Evolutionary conservation across 2,888 invertebrate genomes (phyloP).

Genomic region (Hedychridium roseum): DNA sequence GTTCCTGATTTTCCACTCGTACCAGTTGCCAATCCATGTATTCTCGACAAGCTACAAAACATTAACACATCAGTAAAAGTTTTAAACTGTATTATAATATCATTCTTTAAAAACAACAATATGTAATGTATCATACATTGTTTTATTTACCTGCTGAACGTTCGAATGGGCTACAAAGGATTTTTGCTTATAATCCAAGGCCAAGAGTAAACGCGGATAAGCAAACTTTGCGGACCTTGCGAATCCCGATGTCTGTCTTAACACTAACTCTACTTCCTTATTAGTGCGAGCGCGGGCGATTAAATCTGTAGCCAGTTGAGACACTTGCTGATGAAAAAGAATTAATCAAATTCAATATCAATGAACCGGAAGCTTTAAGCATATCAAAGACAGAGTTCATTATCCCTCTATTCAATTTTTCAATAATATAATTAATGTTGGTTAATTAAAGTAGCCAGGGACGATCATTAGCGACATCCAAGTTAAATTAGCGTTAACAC

Average conservation of each 20-base stretch:
- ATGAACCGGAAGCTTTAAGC: background rate
- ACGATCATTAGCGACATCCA: no score
- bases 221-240: conserved; percentile 61
- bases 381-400: background rate
- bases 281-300: conserved; percentile 74
- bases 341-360: background rate
- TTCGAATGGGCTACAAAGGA: conserved; percentile 80
- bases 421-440: no score
- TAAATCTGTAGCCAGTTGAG: conserved; percentile 69
- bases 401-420: no score
- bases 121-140: background rate
- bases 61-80: background rate
- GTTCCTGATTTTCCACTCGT: conserved; percentile 68
- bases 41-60: conserved; percentile 66
- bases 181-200: conserved; percentile 75
- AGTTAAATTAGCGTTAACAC: background rate
- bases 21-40: conserved; percentile 73
- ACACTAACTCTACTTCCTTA: conserved; percentile 73
- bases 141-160: conserved; percentile 75
- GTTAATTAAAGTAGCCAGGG: no score
- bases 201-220: conserved; percentile 74
- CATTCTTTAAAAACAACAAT: background rate
- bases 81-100: background rate
- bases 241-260: conserved; percentile 66
- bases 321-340: conserved; percentile 58